Base-by-base conservation (phyloP, 2,797 vertebrate genomes). In the Orientallactaga sibirica region DNA sequence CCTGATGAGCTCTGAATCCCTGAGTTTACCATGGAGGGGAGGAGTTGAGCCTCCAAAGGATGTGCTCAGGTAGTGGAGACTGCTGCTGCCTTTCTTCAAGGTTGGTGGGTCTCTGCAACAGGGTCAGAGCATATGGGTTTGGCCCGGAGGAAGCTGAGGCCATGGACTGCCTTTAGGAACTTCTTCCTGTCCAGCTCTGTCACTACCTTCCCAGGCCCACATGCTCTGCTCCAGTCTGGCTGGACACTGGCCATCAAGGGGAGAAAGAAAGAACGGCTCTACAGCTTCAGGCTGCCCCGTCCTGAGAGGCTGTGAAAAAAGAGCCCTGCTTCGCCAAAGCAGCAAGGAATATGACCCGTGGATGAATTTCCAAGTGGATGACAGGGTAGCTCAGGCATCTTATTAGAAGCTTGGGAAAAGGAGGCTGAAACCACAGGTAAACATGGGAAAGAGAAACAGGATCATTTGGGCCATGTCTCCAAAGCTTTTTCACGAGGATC, bases 301-400 rank as follows among this genome's bases (percentile, higher is more conserved):
- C 66, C 41, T 0, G 15, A 24, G 82, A 88, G 41, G 8, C 19
- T 87, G 14, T 10, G 62, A n/a, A 91, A 73, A 79, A 24, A 64
- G 33, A 48, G n/a, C 18, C 41, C 2, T 10, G 8, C 33, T 75
- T 0, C 0, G 62, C 61, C 0, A 0, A 43, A 77, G n/a, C 2
- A 55, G 48, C 74, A 33, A 52, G 78, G 64, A 3, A 11, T 70
- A 48, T 41, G 20, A 84, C n/a, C 64, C 52, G 62, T 10, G 66
- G n/a, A 18, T 7, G 77, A 33, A 27, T 25, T 83, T 62, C 73
- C 82, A 41, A 1, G 43, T 41, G 20, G 52, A 19, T n/a, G 18
- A 55, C 64, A 76, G 52, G 41, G 52, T 27, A 29, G 55, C 62
- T 64, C 25, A 24, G 73, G 66, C 27, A 14, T 7, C 0, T 3